Conservation (phyloP, 2,113 vertebrate species). For the Elachura formosa region DNA sequence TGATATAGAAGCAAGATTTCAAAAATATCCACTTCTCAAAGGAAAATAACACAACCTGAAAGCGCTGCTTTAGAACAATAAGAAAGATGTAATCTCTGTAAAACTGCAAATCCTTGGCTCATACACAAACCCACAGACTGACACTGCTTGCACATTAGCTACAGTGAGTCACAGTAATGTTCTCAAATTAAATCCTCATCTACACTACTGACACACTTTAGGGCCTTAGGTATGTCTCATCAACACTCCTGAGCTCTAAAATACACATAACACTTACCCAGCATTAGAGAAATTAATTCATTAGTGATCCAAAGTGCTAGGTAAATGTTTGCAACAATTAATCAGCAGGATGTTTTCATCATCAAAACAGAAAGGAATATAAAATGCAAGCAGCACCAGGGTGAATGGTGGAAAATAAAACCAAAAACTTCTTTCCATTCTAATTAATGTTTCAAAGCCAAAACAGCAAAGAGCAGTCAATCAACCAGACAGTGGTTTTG, state of each 20-base stretch:
- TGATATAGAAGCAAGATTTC: background rate
- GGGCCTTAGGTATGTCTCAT: constrained; percentile 13
- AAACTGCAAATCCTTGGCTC: constrained; percentile 14
- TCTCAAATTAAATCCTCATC: constrained; percentile 45
- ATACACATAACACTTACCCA: background rate
- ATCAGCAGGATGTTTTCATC: background rate
- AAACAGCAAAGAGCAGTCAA: background rate
- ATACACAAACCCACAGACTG: background rate
- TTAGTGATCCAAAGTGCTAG: background rate
- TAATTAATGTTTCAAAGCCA: background rate
- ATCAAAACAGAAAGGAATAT: background rate
- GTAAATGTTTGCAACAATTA: constrained; percentile 37
- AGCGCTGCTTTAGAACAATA: constrained; percentile 16
- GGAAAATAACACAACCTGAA: background rate
- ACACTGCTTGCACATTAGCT: constrained; percentile 26
- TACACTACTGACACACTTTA: constrained; percentile 2
- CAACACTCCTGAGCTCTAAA: background rate
- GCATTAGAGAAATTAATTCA: background rate
- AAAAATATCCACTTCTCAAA: background rate
- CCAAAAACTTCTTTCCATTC: background rate
- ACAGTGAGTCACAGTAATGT: constrained; percentile 11
- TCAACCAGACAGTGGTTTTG: background rate
- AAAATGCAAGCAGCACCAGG: background rate
- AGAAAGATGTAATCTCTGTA: constrained; percentile 23
- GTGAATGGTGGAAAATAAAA: background rate